These are phyloP conservation scores for Sylvia atricapilla DNA, from an alignment of 2,113 vertebrate species.

Conservation along the genomic window DNA sequence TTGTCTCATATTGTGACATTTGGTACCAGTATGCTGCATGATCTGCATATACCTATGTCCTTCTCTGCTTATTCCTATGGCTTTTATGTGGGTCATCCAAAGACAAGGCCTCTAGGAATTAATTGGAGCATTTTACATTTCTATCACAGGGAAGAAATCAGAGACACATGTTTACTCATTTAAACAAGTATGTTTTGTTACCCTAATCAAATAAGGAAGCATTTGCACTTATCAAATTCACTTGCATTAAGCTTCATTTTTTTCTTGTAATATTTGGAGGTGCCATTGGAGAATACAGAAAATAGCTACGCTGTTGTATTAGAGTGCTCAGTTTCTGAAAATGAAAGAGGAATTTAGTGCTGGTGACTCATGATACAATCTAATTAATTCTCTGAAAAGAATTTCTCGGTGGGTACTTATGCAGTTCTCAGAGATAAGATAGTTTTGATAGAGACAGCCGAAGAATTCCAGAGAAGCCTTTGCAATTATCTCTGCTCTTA, in stretches of 20 bases:
- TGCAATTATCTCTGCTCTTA: neutral
- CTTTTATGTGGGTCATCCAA: neutral
- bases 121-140: neutral
- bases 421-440: neutral
- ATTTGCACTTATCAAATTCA: neutral
- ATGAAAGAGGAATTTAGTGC: neutral
- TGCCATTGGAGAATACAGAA: neutral
- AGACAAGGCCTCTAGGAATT: neutral
- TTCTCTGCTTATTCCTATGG: neutral
- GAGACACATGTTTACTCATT: neutral
- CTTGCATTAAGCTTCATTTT: neutral
- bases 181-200: neutral
- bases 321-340: conserved; percentile 1
- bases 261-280: neutral
- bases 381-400: conserved; percentile 44
- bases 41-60: neutral
- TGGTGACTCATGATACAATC: conserved; percentile 26
- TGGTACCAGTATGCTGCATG: neutral
- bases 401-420: neutral
- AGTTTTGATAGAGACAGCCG: neutral
- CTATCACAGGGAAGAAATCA: neutral
- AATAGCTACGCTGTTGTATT: neutral
- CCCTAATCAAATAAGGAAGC: neutral
- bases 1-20: neutral
- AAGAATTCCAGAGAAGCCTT: conserved; percentile 1